These are phyloP conservation scores for Erebia palarica DNA, from an alignment of 2,888 invertebrate species.

Conservation along the genomic window DNA sequence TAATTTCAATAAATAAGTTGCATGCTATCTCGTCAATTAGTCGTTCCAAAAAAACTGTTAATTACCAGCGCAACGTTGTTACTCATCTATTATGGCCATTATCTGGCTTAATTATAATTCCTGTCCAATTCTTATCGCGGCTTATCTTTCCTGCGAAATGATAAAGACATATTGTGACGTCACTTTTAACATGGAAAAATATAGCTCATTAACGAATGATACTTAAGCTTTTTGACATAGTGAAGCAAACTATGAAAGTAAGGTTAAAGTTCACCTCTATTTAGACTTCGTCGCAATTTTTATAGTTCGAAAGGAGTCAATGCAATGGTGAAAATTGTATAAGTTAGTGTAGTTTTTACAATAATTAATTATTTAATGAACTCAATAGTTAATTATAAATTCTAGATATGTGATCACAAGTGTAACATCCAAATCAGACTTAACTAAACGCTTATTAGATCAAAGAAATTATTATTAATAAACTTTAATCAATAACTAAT, in stretches of 20 bases:
- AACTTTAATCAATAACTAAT: constrained; percentile 1
- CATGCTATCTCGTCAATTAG: constrained; percentile 24
- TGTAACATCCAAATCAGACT: neutral
- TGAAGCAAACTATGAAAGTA: too few species aligned
- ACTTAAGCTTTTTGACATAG: too few species aligned
- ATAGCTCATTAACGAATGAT: neutral
- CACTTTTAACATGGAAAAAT: constrained; percentile 26
- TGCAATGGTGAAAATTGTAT: too few species aligned
- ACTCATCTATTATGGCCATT: constrained; percentile 34
- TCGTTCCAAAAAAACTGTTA: constrained; percentile 30
- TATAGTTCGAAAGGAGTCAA: too few species aligned
- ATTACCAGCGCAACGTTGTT: constrained; percentile 29
- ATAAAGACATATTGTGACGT: constrained; percentile 37
- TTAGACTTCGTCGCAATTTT: too few species aligned
- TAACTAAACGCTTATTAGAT: neutral
- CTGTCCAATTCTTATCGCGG: constrained; percentile 39
- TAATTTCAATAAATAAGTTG: constrained; percentile 13
- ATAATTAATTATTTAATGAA: too few species aligned
- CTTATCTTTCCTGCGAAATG: constrained; percentile 44
- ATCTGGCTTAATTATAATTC: constrained; percentile 44
- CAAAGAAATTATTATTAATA: constrained; percentile 5
- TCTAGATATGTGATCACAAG: neutral
- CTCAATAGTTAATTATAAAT: neutral
- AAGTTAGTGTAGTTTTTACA: too few species aligned
- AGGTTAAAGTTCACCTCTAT: too few species aligned